phyloP scores from a whole-genome alignment of 2,113 vertebrate genomes.

The Pollimyrus isidori region DNA sequence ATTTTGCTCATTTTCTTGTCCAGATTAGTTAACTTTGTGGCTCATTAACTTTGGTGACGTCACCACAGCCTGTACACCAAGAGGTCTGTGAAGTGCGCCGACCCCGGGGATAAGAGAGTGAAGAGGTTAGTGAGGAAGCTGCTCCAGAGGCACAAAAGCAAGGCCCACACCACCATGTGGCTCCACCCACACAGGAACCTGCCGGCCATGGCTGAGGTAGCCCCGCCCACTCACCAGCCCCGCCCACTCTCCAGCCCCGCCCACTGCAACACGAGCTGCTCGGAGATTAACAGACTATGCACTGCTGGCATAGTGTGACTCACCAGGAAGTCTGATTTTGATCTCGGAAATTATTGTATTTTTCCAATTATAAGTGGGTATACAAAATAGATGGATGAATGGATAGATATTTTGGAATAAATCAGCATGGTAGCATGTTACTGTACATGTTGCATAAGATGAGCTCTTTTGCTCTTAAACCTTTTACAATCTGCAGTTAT shows the following conservation, averaged over 20 bases:
- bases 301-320: not conserved
- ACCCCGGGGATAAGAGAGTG: constrained; percentile 64
- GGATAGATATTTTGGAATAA: not conserved
- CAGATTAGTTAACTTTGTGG: not conserved
- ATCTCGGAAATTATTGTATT: not conserved
- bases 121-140: constrained; percentile 66
- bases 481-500: not conserved
- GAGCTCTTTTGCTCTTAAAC: not conserved
- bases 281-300: too few species aligned
- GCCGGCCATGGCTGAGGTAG: constrained; percentile 65
- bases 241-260: not conserved
- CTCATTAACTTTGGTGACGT: constrained; percentile 20
- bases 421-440: not conserved
- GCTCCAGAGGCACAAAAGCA: constrained; percentile 49
- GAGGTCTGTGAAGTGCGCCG: constrained; percentile 66
- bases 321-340: not conserved
- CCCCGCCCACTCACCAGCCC: not conserved
- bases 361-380: not conserved
- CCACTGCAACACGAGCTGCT: not conserved
- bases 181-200: constrained; percentile 58
- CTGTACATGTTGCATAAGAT: not conserved
- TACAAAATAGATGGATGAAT: not conserved
- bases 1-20: not conserved
- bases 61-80: constrained; percentile 64
- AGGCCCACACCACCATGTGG: constrained; percentile 55